Base-by-base conservation (phyloP, 2,113 vertebrate species). In the Odobenus rosmarus region DNA sequence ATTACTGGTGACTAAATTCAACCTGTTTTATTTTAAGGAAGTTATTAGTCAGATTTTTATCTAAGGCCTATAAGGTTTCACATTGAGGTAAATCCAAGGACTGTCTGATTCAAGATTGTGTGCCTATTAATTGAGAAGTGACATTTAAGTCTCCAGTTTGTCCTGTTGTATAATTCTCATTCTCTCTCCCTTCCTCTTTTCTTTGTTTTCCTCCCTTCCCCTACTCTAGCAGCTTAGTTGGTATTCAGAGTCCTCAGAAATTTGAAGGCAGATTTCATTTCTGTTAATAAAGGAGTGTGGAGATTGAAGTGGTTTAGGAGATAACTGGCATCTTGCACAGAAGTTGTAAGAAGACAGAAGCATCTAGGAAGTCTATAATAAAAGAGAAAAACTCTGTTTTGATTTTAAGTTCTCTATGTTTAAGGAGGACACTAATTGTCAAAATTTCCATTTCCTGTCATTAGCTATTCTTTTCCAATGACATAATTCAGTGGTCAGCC, bases 11-110 rank as follows among this genome's bases (percentile, higher is more conserved):
- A 92, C 42, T 69, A 81, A 86, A 76, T 81, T 92, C 31, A 86
- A 82, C 82, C 33, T 85, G 26, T 53, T 92, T 92, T 95, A 85
- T 88, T 88, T 55, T 81, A 86, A 96, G 89, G 49, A 96, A 71
- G 28, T 69, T 72, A 67, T 42, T 51, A 72, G 18, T 72, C 24
- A 57, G 14, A 10, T 62, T 93, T 84, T 67, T 69, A 57, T n/a
- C 64, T 71, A 36, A 71, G 49, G 31, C 23, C 13, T 72, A 21
- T 72, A 76, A 7, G 9, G n/a, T 90, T 94, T 95, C 86, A 72
- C 33, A 61, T 15, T 76, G 81, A 77, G 18, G 28, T 86, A 92
- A 95, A 85, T 46, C 51, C 11, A n/a, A 86, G 49, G 21, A 39
- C 42, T n/a, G 42, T 46, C 49, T 96, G 24, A 90, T 93, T 57